Conservation (phyloP, 2,797 vertebrate genomes). For the Acrocephalus scirpaceus region DNA sequence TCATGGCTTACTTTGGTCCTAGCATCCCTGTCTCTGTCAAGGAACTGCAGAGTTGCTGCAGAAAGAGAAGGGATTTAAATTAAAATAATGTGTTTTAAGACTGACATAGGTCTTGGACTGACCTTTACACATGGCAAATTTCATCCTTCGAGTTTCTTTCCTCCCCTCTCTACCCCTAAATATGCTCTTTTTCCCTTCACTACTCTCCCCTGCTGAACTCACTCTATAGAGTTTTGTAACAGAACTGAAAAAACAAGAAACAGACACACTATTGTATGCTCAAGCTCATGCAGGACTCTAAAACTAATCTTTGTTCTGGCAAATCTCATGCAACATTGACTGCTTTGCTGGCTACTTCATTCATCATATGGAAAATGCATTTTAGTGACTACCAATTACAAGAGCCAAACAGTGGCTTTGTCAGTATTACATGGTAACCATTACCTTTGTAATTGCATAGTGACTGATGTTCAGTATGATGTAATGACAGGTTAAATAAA, state of each 20-base stretch:
- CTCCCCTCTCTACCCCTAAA: not conserved
- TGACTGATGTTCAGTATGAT: constrained; percentile 64
- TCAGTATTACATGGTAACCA: constrained; percentile 67
- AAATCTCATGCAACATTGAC: constrained; percentile 52
- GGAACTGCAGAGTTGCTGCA: not conserved
- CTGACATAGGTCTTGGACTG: not conserved
- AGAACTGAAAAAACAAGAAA: constrained; percentile 45
- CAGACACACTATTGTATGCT: constrained; percentile 37
- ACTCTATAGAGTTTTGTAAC: not conserved
- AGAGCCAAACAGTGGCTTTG: constrained; percentile 53
- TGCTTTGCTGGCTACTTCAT: constrained; percentile 57
- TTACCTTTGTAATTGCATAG: constrained; percentile 68
- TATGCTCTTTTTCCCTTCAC: not conserved
- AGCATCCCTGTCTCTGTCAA: not conserved
- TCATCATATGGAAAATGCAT: constrained; percentile 60
- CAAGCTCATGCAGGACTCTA: not conserved
- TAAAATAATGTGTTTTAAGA: constrained; percentile 1
- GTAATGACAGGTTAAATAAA: constrained; percentile 73
- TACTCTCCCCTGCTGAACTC: not conserved
- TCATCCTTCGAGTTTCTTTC: not conserved
- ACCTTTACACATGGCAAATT: constrained; percentile 19
- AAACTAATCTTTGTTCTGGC: constrained; percentile 57
- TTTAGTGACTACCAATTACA: constrained; percentile 59
- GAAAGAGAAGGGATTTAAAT: not conserved
- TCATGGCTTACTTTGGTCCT: not conserved